These are phyloP conservation scores for Chrysaora quinquecirrha DNA, from an alignment of 30 jellyfish, hydroid and myxozoan genomes.

Conservation along the genomic window DNA sequence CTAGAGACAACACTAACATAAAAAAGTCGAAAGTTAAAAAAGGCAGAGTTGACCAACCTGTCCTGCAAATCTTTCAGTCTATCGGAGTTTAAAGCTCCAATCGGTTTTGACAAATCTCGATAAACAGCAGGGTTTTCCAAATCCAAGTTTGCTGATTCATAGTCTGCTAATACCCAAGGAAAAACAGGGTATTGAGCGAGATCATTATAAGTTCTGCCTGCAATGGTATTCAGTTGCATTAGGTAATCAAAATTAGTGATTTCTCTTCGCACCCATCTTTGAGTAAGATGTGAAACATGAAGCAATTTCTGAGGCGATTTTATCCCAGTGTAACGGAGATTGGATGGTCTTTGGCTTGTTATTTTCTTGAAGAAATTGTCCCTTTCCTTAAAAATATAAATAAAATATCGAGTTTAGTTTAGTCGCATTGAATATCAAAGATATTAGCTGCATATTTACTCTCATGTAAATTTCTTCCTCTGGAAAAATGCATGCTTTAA, in stretches of 20 bases:
- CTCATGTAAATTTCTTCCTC: too few relatives aligned
- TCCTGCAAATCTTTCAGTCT: conserved; percentile 66
- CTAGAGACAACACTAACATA: too few relatives aligned
- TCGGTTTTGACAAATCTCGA: conserved; percentile 87
- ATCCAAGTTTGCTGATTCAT: conserved; percentile 75
- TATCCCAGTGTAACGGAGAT: conserved; percentile 89
- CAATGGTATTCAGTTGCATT: conserved; percentile 92
- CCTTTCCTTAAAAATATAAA: conserved; percentile 51
- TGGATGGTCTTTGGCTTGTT: conserved; percentile 68
- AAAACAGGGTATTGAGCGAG: conserved; percentile 97
- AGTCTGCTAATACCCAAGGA: conserved; percentile 95
- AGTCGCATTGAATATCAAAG: too few relatives aligned
- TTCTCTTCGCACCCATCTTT: conserved; percentile 92
- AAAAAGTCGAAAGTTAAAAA: too few relatives aligned
- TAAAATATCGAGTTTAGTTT: too few relatives aligned
- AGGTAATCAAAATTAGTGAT: conserved; percentile 89
- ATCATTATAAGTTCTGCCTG: conserved; percentile 97
- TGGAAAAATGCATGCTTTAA: too few relatives aligned
- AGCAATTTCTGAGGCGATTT: conserved; percentile 85
- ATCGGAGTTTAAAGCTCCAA: conserved; percentile 77
- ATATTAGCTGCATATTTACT: too few relatives aligned
- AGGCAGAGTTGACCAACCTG: too few relatives aligned
- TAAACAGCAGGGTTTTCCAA: conserved; percentile 64
- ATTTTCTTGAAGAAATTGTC: conserved; percentile 67
- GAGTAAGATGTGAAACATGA: conserved; percentile 77